Base-by-base conservation (phyloP, 1,140 invertebrate species). In the Trichonephila clavipes region DNA sequence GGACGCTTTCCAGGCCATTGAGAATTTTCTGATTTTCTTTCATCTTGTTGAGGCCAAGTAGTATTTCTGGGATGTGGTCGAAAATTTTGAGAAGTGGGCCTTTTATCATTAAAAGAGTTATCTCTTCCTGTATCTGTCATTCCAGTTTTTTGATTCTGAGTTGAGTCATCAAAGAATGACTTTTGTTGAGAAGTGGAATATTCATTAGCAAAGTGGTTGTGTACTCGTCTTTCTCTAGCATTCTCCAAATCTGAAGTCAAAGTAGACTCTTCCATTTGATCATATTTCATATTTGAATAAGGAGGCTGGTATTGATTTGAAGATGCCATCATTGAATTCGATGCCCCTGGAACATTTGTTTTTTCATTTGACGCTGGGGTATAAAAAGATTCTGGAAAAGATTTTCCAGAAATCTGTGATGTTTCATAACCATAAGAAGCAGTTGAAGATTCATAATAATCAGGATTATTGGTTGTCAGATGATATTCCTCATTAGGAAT, bases 1-100 rank as follows among this genome's bases (percentile, higher is more conserved):
- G 40, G 18, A 59, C 51, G 91, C 21, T 86, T 92, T 58, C 77
- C 51, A 4, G 72, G 7, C 92, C 86, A 88, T 1, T 34, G 28
- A 12, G 58, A 12, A 21, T 86, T 86, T 59, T 72, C 77, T 69
- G 14, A 12, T 16, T 34, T 34, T 61, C 14, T 44, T 58, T 59
- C 51, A 24, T 8, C 88, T 44, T 5, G 58, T 28, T 81, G 66
- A 24, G 86, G 61, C 86, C 85, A 93, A 7, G 21, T 7, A 24
- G 81, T 10, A 61, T 19, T 77, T 86, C 62, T 92, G 21, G 61
- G 1, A 21, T 21, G 34, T 5, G 34, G 16, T 28, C n/a, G 21
- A 77, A 64, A 58, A 44, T 87, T 62, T 51, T 85, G 92, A 44
- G 28, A 16, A 24, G 62, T 3, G 4, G 14, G 7, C 28, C 51